A percentile compares a stretch with the other conserved stretches of the same genome.
phyloP scores from a whole-genome alignment of 2,113 vertebrate genomes.

The Zosterops japonicus region DNA sequence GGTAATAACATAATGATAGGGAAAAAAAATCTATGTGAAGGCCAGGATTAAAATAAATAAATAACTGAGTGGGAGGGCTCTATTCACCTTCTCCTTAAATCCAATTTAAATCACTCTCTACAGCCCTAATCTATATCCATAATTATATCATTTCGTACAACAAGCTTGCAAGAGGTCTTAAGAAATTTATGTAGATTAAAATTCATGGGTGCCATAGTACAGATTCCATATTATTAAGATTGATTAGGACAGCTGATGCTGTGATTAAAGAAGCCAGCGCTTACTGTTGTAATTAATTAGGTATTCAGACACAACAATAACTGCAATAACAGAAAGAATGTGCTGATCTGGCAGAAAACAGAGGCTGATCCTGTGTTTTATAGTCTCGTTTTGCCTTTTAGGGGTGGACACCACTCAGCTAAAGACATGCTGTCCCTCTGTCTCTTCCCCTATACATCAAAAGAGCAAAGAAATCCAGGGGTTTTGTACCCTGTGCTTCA shows the following conservation, averaged over 20 bases:
- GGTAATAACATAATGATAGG: background rate
- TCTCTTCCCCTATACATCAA: background rate
- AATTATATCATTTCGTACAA: constrained; percentile 73
- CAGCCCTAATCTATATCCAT: constrained; percentile 74
- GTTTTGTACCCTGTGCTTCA: background rate
- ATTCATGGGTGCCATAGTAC: constrained; percentile 72
- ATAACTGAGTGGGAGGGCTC: constrained; percentile 47
- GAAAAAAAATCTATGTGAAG: background rate
- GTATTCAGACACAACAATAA: constrained; percentile 79
- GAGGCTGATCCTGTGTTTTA: constrained; percentile 28
- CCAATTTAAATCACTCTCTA: constrained; percentile 72
- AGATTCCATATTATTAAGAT: constrained; percentile 76
- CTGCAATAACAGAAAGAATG: constrained; percentile 66
- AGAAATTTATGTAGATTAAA: constrained; percentile 80
- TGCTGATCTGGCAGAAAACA: constrained; percentile 66
- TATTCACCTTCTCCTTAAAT: constrained; percentile 71
- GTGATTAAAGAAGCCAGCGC: constrained; percentile 73
- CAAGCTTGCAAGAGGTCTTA: constrained; percentile 69
- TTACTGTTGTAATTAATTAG: constrained; percentile 78
- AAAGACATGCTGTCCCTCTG: background rate
- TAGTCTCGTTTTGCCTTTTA: background rate
- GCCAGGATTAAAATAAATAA: constrained; percentile 53
- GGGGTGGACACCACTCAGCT: background rate
- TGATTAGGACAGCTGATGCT: constrained; percentile 77
- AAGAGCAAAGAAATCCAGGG: background rate